These are phyloP conservation scores for Triplophysa tibetana DNA, from an alignment of 2,113 vertebrate genomes.

Conservation along the genomic window DNA sequence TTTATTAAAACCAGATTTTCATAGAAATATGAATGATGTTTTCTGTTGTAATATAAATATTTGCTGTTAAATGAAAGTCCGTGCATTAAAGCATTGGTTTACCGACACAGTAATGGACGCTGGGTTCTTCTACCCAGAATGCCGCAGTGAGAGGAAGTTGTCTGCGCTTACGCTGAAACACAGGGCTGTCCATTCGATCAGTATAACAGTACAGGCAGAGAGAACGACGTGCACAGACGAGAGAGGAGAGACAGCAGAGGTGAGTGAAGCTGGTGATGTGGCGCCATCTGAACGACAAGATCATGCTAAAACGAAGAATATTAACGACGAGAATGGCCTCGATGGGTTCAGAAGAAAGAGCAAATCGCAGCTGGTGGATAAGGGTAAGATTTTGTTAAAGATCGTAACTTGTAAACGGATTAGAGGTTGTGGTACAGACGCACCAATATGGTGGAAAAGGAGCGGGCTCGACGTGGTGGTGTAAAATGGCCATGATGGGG, in stretches of 20 bases:
- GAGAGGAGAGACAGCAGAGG: conserved; percentile 38
- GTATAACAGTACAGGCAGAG: conserved; percentile 66
- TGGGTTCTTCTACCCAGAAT: conserved; percentile 59
- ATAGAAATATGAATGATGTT: no score
- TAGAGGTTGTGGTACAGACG: conserved; percentile 43
- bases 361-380: conserved; percentile 46
- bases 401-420: conserved; percentile 40
- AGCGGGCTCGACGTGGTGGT: conserved; percentile 68
- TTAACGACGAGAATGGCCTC: conserved; percentile 28
- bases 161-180: conserved; percentile 65
- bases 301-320: conserved; percentile 56
- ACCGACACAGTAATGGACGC: conserved; percentile 12
- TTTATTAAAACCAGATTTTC: no score
- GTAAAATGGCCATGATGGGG: conserved; percentile 79
- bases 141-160: conserved; percentile 69
- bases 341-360: conserved; percentile 52
- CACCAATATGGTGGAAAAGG: conserved; percentile 78
- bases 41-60: no score
- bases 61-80: neutral
- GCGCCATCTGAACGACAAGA: conserved; percentile 5
- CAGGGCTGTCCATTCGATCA: conserved; percentile 69
- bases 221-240: conserved; percentile 64
- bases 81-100: neutral
- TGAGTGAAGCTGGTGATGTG: conserved; percentile 25
- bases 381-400: conserved; percentile 70